These are phyloP conservation scores for Leptinotarsa undecemlineata DNA, from an alignment of 1,140 invertebrate genomes.

Conservation along the genomic window DNA sequence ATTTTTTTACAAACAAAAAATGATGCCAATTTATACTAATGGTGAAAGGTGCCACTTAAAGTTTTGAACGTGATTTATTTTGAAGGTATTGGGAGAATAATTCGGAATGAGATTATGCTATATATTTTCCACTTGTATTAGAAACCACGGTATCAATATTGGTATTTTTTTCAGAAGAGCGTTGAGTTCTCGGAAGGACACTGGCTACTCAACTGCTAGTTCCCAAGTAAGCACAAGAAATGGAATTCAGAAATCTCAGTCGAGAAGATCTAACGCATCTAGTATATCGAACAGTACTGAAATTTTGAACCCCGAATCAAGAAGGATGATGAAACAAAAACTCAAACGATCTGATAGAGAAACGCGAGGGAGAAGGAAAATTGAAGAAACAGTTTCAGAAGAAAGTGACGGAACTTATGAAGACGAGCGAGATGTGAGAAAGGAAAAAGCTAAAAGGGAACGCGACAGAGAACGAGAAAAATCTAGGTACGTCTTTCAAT, in stretches of 20 bases:
- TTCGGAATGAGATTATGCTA: no score
- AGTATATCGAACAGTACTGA: constrained; percentile 24
- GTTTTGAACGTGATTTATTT: no score
- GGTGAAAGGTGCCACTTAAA: no score
- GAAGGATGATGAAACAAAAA: constrained; percentile 50
- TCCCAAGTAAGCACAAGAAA: constrained; percentile 57
- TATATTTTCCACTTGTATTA: no score
- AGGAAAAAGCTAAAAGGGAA: constrained; percentile 29
- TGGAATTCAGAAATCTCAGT: constrained; percentile 41
- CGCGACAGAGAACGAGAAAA: constrained; percentile 25
- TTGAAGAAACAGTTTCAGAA: constrained; percentile 43
- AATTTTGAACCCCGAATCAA: constrained; percentile 29
- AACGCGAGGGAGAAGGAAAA: constrained; percentile 37
- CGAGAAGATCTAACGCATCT: constrained; percentile 19
- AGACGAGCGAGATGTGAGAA: constrained; percentile 34
- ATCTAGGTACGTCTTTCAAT: neutral
- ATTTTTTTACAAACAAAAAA: no score
- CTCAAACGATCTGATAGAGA: constrained; percentile 42
- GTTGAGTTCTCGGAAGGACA: constrained; percentile 61
- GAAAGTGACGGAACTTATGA: constrained; percentile 45
- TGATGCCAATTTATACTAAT: no score
- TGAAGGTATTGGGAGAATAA: no score
- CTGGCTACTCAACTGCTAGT: constrained; percentile 68
- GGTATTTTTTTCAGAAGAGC: constrained; percentile 40
- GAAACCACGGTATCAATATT: neutral